Evolutionary conservation across 2,888 invertebrate species (phyloP), one percentile per base, ranked within the genome.

Genomic region (Ectemnius lituratus): DNA sequence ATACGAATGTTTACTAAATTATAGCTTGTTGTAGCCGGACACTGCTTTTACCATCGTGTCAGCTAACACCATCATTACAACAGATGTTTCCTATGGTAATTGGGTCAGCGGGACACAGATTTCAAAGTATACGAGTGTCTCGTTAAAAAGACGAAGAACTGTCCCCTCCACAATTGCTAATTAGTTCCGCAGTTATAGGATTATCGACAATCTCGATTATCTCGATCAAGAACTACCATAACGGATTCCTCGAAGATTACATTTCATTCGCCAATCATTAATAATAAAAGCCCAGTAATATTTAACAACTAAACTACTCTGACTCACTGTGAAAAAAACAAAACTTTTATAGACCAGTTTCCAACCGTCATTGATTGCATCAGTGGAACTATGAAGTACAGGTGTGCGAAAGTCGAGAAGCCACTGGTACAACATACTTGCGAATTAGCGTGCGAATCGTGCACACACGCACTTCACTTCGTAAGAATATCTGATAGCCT

Each of bases 391-490:
- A n/a, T 5, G 16, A 14, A 14, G 16, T 52, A 52, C 52, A 52
- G 14, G 16, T 52, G 16, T 5, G 52, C 52, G 52, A 52, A 52
- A 52, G 52, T 52, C 23, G 23, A 23, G 23, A 23, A 23, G 23
- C 23, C 23, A 23, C 52, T 16, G 14, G 16, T 6, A 52, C 1
- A 52, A 68, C 69, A 45, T 57, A 62, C 37, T 58, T 56, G 74
- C 59, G 75, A 80, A 82, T 82, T 80, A 82, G 73, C 73, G 80
- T 80, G 75, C 67, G 75, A 80, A 80, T 67, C 23, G 23, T 23
- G 37, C 37, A 6, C 37, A 37, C 11, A 37, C 37, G 37, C 8
- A 37, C 61, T 74, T 71, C 73, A 52, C 68, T 68, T 67, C 52
- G 61, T 60, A 47, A 20, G 23, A 62, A 71, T 37, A 59, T 27